These are phyloP conservation scores for Amiota minor DNA, from an alignment of 2,888 invertebrate genomes.

Conservation along the genomic window DNA sequence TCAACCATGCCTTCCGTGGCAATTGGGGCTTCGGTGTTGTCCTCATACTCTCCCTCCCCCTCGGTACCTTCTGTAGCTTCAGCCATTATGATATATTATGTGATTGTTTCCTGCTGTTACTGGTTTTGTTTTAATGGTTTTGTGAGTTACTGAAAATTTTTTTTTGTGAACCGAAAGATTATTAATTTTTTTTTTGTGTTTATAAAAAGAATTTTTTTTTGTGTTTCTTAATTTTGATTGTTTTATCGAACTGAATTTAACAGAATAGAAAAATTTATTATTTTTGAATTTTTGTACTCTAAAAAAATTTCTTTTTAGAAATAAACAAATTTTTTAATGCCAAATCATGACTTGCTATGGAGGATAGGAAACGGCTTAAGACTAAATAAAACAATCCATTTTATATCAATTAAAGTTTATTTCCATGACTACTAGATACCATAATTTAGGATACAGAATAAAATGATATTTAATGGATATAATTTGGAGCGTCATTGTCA, in stretches of 20 bases:
- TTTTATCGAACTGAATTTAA: background rate
- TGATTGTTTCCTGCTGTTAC: background rate
- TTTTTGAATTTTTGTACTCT: background rate
- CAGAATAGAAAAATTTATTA: constrained; percentile 5
- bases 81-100: constrained; percentile 41
- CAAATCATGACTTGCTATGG: background rate
- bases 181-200: constrained; percentile 9
- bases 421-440: too few relatives aligned
- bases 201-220: background rate
- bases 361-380: too few relatives aligned
- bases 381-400: too few relatives aligned
- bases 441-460: too few relatives aligned
- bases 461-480: too few relatives aligned
- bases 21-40: constrained; percentile 30
- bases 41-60: constrained; percentile 49
- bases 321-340: background rate
- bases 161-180: constrained; percentile 1
- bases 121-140: background rate
- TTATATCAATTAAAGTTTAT: too few relatives aligned
- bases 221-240: too few relatives aligned
- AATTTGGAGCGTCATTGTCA: too few relatives aligned
- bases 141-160: background rate
- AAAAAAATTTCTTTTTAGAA: background rate
- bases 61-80: constrained; percentile 44
- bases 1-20: constrained; percentile 39